Evolutionary conservation across 1,140 invertebrate genomes (phyloP), one percentile per base, ranked within the genome.

Genomic region (Polypedilum vanderplanki): DNA sequence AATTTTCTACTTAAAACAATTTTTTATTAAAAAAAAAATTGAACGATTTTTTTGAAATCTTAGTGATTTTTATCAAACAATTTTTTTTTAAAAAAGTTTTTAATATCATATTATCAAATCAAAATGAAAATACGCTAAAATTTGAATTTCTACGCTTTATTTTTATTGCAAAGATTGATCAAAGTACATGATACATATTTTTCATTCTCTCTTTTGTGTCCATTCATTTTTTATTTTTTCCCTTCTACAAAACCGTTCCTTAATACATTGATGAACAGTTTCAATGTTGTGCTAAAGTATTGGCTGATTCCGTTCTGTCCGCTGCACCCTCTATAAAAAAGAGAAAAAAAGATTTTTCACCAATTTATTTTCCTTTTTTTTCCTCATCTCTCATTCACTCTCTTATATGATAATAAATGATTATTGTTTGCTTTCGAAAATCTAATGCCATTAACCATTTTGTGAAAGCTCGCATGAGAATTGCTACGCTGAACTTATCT

Each of bases 361-460:
- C 17, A 20, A 22, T 70, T 22, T 22, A 70, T 70, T 70, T 70
- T 18, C 65, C 17, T 18, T 70, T 70, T 67, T 20, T 70, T 9
- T 18, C 65, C 10, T 70, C 65, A 4, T 8, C 10, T 70, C 10
- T 70, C 5, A 70, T 70, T 70, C 20, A 9, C 65, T 70, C 17
- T 70, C 24, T 22, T 18, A 70, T 9, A 70, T 22, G 65, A 70
- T 70, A 70, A 70, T 5, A 70, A 70, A 70, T 70, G 65, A 70
- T 70, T 70, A 70, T 70, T 70, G 65, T 18, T 12, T 22, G 20
- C 20, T 18, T 70, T 22, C 65, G 18, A 70, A 70, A 70, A 70
- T 70, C 65, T 20, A 70, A 70, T 20, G 10, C 20, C 65, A 70
- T 70, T 70, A 20, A 70, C 65, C 17, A 70, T 70, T 18, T 18